Evolutionary conservation across 2,113 vertebrate genomes (phyloP).

Genomic region (Sprattus sprattus): DNA sequence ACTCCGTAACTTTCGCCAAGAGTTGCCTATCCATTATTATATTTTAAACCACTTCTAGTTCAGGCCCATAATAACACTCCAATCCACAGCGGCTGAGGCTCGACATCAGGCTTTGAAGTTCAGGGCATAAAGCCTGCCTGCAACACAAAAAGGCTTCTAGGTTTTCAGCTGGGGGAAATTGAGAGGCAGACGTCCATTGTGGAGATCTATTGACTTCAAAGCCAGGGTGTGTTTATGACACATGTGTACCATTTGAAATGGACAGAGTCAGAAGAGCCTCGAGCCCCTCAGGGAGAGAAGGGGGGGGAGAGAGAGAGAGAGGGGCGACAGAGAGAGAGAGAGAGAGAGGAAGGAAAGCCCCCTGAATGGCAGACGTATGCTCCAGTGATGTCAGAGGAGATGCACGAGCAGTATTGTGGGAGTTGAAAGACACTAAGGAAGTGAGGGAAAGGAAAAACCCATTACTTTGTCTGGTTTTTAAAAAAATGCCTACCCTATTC

Average conservation of each 20-base stretch:
- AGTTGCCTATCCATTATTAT: slow-evolving; percentile 53
- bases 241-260: slow-evolving; percentile 56
- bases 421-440: not conserved
- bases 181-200: slow-evolving; percentile 46
- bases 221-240: slow-evolving; percentile 53
- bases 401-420: not conserved
- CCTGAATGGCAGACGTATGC: slow-evolving; percentile 35
- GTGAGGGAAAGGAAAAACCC: not conserved
- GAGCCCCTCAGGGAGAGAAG: slow-evolving; percentile 61
- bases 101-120: slow-evolving; percentile 54
- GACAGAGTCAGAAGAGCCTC: slow-evolving; percentile 29
- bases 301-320: slow-evolving; percentile 47
- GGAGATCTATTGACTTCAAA: slow-evolving; percentile 46
- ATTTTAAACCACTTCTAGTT: slow-evolving; percentile 41
- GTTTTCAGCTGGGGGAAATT: slow-evolving; percentile 55
- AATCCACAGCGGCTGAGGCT: slow-evolving; percentile 49
- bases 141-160: slow-evolving; percentile 56
- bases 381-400: slow-evolving; percentile 12
- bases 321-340: not conserved
- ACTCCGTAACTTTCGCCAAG: not conserved
- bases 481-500: not conserved
- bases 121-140: slow-evolving; percentile 34
- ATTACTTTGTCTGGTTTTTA: not conserved
- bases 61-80: slow-evolving; percentile 45
- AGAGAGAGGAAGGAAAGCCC: slow-evolving; percentile 29